Percentiles rank a stretch among this genome's conserved stretches.
phyloP scores from a whole-genome alignment of 2,888 invertebrate species.

The Drosophila maculinotata region DNA sequence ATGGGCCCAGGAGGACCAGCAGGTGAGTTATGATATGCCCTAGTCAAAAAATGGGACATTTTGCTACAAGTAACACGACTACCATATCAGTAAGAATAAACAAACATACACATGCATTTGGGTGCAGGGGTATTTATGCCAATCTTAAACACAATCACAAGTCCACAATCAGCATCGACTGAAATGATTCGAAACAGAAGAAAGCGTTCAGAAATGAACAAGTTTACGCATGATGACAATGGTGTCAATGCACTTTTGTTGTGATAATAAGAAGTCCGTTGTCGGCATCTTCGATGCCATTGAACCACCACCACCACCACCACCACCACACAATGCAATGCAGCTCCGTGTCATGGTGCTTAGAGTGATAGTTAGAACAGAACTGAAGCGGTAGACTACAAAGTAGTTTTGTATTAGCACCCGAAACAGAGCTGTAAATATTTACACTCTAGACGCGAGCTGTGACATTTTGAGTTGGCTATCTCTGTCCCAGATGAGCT shows the following conservation, averaged over 20 bases:
- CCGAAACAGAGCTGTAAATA: conserved; percentile 29
- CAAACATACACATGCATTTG: not conserved
- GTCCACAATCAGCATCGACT: conserved; percentile 14
- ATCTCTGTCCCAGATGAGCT: conserved; percentile 13
- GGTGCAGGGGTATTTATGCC: not conserved
- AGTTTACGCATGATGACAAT: conserved; percentile 21
- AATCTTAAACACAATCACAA: conserved; percentile 1
- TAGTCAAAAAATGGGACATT: no score
- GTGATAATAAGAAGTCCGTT: conserved; percentile 49
- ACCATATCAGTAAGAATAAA: not conserved
- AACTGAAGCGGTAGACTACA: conserved; percentile 20
- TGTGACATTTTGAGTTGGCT: conserved; percentile 4
- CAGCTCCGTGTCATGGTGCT: not conserved
- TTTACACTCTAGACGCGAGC: conserved; percentile 10
- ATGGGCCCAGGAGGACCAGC: conserved; percentile 54
- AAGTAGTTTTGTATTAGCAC: conserved; percentile 35
- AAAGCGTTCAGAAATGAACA: conserved; percentile 26
- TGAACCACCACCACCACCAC: conserved; percentile 28
- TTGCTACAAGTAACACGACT: no score
- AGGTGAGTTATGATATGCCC: conserved; percentile 39
- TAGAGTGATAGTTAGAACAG: not conserved
- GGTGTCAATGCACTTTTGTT: conserved; percentile 54
- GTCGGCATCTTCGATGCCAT: conserved; percentile 10
- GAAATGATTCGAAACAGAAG: conserved; percentile 27
- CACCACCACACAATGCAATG: no score